Percentiles rank a stretch among this genome's conserved stretches.
These are phyloP conservation scores for Syngnathus typhle DNA, from an alignment of 2,113 vertebrate species.

Conservation along the genomic window DNA sequence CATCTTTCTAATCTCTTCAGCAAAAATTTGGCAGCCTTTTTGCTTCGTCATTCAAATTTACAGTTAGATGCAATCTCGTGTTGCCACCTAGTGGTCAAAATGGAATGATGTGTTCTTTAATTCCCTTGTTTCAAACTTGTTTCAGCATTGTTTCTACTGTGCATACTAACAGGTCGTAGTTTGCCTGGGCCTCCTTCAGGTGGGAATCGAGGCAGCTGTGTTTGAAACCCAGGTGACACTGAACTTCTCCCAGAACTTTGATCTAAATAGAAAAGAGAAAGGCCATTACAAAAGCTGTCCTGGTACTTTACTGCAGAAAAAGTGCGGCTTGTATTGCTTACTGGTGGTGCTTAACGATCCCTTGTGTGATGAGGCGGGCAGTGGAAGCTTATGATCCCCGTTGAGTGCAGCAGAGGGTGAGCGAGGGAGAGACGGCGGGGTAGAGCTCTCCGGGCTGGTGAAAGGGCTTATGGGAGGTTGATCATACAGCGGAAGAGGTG, in stretches of 20 bases:
- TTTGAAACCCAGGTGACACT: constrained; percentile 81
- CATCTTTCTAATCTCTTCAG: no score
- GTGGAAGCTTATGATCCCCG: constrained; percentile 75
- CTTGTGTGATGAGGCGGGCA: constrained; percentile 57
- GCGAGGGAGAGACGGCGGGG: constrained; percentile 79
- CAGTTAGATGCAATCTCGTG: no score
- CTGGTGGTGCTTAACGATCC: constrained; percentile 55
- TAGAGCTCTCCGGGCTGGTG: constrained; percentile 83
- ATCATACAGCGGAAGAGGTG: constrained; percentile 86
- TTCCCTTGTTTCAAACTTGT: no score
- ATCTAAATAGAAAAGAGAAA: constrained; percentile 65
- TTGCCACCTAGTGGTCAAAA: no score
- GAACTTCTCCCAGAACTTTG: constrained; percentile 79
- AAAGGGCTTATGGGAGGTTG: constrained; percentile 87
- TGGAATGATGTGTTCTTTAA: no score
- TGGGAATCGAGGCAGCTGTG: constrained; percentile 74
- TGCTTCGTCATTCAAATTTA: no score
- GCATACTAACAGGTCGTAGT: constrained; percentile 83
- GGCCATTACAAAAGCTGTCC: neutral
- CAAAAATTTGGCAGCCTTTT: no score
- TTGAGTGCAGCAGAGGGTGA: constrained; percentile 81
- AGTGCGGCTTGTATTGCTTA: constrained; percentile 38
- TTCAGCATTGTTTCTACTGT: neutral
- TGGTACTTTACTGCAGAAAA: no score
- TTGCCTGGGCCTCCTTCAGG: constrained; percentile 82